Evolutionary conservation across 2,113 vertebrate genomes (phyloP).

Genomic region (Rallus limicola): DNA sequence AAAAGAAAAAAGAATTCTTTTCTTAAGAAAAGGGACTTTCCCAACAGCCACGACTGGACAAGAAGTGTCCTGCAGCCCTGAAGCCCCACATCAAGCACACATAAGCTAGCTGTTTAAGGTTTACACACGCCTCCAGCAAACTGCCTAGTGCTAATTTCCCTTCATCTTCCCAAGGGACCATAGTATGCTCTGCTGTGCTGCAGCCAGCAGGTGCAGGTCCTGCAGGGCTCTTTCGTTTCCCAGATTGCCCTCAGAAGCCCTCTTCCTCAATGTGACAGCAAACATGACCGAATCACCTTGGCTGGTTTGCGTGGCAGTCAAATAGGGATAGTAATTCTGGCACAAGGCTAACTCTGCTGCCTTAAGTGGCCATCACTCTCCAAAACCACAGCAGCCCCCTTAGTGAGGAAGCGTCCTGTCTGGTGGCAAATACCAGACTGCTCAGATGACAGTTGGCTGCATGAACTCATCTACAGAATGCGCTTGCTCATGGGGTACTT

Average conservation of each 20-base stretch:
- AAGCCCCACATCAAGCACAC: background rate
- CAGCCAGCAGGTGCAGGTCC: background rate
- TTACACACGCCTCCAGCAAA: background rate
- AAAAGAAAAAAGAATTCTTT: background rate
- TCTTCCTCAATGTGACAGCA: background rate
- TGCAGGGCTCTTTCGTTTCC: background rate
- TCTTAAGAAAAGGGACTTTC: background rate
- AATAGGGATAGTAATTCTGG: background rate
- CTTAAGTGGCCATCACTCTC: background rate
- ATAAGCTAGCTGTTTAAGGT: background rate
- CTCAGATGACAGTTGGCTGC: background rate
- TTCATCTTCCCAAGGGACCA: background rate
- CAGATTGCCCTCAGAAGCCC: background rate
- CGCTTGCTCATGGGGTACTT: background rate
- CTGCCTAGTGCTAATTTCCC: background rate
- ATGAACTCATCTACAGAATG: background rate
- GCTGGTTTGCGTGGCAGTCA: background rate
- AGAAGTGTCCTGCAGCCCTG: background rate
- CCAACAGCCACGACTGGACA: background rate
- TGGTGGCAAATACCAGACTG: background rate
- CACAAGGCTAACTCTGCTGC: background rate
- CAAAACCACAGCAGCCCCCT: background rate
- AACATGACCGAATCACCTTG: background rate
- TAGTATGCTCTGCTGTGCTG: background rate
- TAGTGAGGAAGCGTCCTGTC: background rate